These are phyloP conservation scores for Ia io DNA, from an alignment of 2,113 vertebrate genomes.

Conservation along the genomic window DNA sequence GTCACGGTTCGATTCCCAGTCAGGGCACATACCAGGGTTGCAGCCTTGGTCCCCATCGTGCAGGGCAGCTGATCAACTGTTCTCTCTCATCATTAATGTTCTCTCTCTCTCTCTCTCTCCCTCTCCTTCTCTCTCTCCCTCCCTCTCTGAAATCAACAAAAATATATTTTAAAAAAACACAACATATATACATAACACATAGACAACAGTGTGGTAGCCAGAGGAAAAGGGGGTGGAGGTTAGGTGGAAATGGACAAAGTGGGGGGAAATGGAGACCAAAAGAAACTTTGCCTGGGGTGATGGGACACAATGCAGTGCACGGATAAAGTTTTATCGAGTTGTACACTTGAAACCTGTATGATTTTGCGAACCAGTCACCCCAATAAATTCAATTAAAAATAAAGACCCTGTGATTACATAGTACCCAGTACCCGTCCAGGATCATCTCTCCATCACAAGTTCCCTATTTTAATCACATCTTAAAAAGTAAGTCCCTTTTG, in stretches of 20 bases:
- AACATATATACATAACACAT: too few species aligned
- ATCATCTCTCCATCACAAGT: not conserved
- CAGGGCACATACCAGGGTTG: too few species aligned
- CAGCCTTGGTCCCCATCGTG: too few species aligned
- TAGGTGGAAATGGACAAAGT: not conserved
- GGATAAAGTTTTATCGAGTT: not conserved
- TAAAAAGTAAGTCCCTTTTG: not conserved
- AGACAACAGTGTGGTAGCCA: not conserved
- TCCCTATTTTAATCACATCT: not conserved
- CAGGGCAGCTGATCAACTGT: too few species aligned
- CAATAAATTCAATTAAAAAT: too few species aligned
- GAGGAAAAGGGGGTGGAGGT: not conserved
- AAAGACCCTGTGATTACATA: not conserved
- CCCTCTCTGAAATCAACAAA: too few species aligned
- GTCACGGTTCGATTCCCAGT: too few species aligned
- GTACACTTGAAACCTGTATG: not conserved
- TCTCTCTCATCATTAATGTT: too few species aligned
- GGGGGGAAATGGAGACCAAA: not conserved
- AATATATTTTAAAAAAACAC: not conserved
- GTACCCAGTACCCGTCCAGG: not conserved
- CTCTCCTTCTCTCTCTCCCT: too few species aligned
- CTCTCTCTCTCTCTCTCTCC: too few species aligned
- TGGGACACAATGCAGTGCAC: not conserved
- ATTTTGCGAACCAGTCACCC: not conserved
- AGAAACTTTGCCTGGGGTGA: not conserved